These are phyloP conservation scores for Agraylea sexmaculata DNA, from an alignment of 1,140 invertebrate species.

Conservation along the genomic window DNA sequence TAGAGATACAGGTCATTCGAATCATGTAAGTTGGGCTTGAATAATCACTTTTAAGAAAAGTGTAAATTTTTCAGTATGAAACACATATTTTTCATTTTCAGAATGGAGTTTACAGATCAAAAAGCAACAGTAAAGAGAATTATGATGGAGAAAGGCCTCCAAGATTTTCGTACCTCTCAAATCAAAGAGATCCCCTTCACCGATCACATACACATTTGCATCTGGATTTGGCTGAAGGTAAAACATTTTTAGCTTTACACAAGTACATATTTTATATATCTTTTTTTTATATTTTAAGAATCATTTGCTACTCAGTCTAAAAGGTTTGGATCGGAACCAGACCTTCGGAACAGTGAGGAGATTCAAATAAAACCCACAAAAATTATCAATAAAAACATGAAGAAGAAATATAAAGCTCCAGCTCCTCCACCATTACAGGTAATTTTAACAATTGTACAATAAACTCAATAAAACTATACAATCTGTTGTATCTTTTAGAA, in stretches of 20 bases:
- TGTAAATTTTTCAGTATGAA: constrained; percentile 7
- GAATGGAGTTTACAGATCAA: constrained; percentile 20
- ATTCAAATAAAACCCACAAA: constrained; percentile 20
- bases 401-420: constrained; percentile 54
- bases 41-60: too few species aligned
- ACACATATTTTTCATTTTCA: constrained; percentile 10
- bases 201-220: constrained; percentile 37
- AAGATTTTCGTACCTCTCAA: constrained; percentile 19
- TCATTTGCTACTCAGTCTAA: constrained; percentile 26
- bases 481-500: constrained; percentile 16
- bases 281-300: constrained; percentile 22
- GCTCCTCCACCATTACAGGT: constrained; percentile 35
- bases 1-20: constrained; percentile 6
- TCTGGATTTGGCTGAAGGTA: constrained; percentile 21
- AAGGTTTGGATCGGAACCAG: constrained; percentile 61
- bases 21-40: too few species aligned
- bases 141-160: constrained; percentile 16
- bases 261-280: constrained; percentile 9
- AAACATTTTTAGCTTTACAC: constrained; percentile 3
- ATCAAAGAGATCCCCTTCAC: constrained; percentile 34
- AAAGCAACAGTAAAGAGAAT: constrained; percentile 17
- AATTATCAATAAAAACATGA: constrained; percentile 34
- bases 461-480: constrained; percentile 7
- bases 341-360: constrained; percentile 42
- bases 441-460: constrained; percentile 14